phyloP scores from a whole-genome alignment of 2,797 vertebrate species.

The Petrocephalus schoutedeni region DNA sequence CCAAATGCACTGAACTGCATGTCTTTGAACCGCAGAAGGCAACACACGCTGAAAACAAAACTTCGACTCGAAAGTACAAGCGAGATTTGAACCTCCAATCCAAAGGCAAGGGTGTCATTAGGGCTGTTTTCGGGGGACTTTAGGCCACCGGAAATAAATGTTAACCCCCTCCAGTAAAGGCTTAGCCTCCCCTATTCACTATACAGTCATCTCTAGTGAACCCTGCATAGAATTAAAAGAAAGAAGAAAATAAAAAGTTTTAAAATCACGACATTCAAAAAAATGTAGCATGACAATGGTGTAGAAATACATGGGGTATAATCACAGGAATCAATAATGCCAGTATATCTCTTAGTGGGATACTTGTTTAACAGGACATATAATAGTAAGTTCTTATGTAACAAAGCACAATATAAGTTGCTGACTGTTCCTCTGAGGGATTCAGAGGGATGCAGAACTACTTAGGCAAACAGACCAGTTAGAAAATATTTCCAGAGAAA shows the following conservation, averaged over 20 bases:
- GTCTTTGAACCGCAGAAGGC: neutral
- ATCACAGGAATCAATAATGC: neutral
- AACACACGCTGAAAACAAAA: neutral
- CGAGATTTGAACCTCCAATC: neutral
- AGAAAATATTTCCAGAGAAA: neutral
- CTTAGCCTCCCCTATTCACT: neutral
- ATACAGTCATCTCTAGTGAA: neutral
- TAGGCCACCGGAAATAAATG: neutral
- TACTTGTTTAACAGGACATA: neutral
- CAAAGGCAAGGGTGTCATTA: neutral
- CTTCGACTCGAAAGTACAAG: neutral
- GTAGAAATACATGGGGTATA: neutral
- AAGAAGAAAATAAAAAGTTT: neutral
- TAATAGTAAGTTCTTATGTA: neutral
- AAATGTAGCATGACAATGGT: neutral
- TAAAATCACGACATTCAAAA: neutral
- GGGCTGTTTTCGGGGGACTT: neutral
- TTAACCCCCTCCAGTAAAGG: neutral
- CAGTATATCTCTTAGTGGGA: neutral
- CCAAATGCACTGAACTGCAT: neutral
- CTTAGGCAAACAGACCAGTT: neutral
- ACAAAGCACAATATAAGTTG: neutral
- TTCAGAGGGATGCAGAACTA: neutral
- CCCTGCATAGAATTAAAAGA: neutral
- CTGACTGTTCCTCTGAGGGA: neutral